Evolutionary conservation across 2,888 invertebrate genomes (phyloP), one percentile per base, ranked within the genome.

Genomic region (Gandaritis pyraliata): DNA sequence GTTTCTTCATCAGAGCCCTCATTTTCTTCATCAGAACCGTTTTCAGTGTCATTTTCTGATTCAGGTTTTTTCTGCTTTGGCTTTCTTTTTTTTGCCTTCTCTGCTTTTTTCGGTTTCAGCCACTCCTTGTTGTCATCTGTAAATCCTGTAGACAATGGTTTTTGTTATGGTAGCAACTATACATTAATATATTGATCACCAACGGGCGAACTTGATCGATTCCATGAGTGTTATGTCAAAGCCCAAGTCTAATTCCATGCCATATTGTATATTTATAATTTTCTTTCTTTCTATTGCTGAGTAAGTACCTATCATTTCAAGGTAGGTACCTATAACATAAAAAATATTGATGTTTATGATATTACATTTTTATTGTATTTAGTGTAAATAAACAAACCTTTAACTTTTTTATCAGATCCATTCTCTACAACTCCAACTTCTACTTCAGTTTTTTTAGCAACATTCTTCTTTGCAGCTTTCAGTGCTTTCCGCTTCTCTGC

Each of bases 61-160:
- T 77, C 72, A 30, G 61, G 53, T n/a, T 68, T 49, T 58, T 76
- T 68, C 36, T 76, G 74, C 50, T 72, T 64, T 49, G 33, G 71
- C 78, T 78, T 87, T 5, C 59, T 60, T 80, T 83, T 93, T 84
- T 12, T 73, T 76, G 83, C 88, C 66, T 90, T 84, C 77, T 12
- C 72, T 75, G 83, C 88, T 67, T 90, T 84, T 77, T 94, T 95
- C 0, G 94, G 94, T 75, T 94, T 96, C 41, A 96, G 80, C 96
- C 96, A 96, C 30, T 90, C 87, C 58, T 94, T 93, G 74, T 96
- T 96, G 13, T 96, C 95, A 90, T 96, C 96, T 45, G 94, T 94
- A 71, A 94, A 95, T 36, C 94, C 95, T 85, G 81, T 80, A 65
- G 48, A 57, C 6, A 38, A 36, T 46, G 29, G n/a, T 30, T 1